Evolutionary conservation across 1,140 invertebrate genomes (phyloP).

Genomic region (Drosophila kikkawai): DNA sequence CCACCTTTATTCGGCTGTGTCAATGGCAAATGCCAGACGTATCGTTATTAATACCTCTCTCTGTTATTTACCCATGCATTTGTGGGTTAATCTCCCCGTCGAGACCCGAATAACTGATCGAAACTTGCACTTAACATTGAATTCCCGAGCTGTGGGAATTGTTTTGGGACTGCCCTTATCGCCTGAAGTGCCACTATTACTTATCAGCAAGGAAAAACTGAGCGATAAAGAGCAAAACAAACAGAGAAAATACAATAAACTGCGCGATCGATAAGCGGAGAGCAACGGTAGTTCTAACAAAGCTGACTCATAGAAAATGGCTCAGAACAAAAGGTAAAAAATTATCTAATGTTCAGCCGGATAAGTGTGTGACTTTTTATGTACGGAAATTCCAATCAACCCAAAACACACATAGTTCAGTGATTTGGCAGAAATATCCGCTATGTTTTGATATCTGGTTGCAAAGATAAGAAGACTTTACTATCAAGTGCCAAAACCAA

Average conservation of each 20-base stretch:
- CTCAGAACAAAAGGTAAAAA: not conserved
- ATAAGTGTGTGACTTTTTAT: conserved; percentile 14
- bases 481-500: not conserved
- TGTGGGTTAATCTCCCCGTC: conserved; percentile 36
- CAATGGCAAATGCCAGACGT: conserved; percentile 43
- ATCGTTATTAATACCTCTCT: conserved; percentile 31
- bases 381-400: conserved; percentile 25
- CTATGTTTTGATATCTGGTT: not conserved
- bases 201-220: conserved; percentile 45
- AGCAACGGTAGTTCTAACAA: conserved; percentile 15
- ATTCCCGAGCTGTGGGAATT: conserved; percentile 23
- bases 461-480: not conserved
- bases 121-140: conserved; percentile 57
- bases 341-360: conserved; percentile 30
- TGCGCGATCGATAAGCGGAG: conserved; percentile 30
- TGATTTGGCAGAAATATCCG: not conserved
- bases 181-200: conserved; percentile 19
- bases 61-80: conserved; percentile 38
- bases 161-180: conserved; percentile 22
- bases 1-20: conserved; percentile 33
- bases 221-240: conserved; percentile 46
- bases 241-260: conserved; percentile 21
- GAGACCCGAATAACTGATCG: conserved; percentile 18
- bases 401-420: not conserved
- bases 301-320: conserved; percentile 17